These are phyloP conservation scores for Amiota minor DNA, from an alignment of 2,888 invertebrate genomes.

Conservation along the genomic window DNA sequence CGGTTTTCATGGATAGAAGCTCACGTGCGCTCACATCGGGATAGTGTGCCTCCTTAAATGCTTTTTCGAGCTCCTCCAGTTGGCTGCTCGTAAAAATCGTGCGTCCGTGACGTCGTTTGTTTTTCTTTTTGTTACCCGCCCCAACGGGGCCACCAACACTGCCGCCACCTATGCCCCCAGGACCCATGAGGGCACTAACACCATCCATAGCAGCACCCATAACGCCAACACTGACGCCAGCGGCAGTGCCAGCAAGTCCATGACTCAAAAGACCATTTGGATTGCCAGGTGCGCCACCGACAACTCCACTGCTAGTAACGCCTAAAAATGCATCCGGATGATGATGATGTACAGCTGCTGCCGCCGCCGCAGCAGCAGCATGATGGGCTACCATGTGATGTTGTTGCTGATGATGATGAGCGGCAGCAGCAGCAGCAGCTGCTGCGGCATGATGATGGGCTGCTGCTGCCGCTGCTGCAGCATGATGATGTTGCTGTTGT, in stretches of 20 bases:
- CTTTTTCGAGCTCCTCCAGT: conserved; percentile 98
- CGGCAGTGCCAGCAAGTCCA: conserved; percentile 41
- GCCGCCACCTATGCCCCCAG: conserved; percentile 48
- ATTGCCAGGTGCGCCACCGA: conserved; percentile 42
- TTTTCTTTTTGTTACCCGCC: conserved; percentile 85
- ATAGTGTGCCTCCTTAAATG: conserved; percentile 99
- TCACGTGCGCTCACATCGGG: conserved; percentile 98
- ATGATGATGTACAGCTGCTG: conserved; percentile 56
- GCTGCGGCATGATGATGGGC: conserved; percentile 58
- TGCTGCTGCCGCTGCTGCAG: conserved; percentile 61
- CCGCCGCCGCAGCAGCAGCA: conserved; percentile 43
- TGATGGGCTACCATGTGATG: conserved; percentile 44
- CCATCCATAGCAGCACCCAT: conserved; percentile 47
- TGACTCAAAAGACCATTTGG: conserved; percentile 52
- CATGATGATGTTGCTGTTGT: conserved; percentile 46
- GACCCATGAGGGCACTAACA: conserved; percentile 56
- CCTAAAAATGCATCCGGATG: conserved; percentile 56
- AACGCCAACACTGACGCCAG: conserved; percentile 43
- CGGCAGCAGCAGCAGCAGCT: conserved; percentile 49
- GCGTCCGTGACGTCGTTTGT: conserved; percentile 93
- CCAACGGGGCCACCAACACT: conserved; percentile 55
- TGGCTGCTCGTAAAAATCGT: conserved; percentile 99
- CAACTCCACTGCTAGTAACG: conserved; percentile 41
- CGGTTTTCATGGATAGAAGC: conserved; percentile 92
- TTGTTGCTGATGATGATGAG: conserved; percentile 50